phyloP scores from a whole-genome alignment of 2,113 vertebrate species.

The Cathartes aura region DNA sequence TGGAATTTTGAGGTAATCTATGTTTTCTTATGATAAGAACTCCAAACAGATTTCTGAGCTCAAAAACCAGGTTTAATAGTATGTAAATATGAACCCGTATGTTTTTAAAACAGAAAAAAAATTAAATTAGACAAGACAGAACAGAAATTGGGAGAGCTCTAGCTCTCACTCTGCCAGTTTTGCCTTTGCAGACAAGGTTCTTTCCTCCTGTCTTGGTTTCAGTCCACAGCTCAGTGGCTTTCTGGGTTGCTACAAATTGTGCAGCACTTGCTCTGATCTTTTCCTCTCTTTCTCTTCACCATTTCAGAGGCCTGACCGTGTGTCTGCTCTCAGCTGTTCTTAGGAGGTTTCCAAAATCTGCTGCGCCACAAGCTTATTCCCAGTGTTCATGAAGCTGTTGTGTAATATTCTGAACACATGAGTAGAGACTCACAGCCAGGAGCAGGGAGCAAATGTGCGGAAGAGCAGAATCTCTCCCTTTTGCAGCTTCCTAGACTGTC shows the following conservation, averaged over 20 bases:
- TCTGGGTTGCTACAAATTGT: background rate
- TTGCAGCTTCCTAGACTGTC: background rate
- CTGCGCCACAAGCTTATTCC: background rate
- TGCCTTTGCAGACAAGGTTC: background rate
- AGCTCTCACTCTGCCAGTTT: background rate
- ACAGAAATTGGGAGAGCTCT: background rate
- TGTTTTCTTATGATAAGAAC: background rate
- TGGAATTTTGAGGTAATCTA: background rate
- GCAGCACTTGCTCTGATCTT: background rate
- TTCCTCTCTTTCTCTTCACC: background rate
- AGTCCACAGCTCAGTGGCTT: background rate
- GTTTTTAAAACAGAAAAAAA: background rate
- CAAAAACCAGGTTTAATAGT: background rate
- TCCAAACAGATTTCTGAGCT: background rate
- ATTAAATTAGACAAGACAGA: background rate
- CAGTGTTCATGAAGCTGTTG: background rate
- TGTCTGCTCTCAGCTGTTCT: background rate
- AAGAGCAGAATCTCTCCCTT: background rate
- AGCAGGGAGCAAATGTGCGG: background rate
- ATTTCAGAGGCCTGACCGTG: background rate
- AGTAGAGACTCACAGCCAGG: background rate
- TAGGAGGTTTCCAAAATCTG: background rate
- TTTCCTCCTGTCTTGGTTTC: background rate
- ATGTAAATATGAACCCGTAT: background rate
- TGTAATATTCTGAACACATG: background rate